Evolutionary conservation across 1,140 invertebrate species (phyloP).

Genomic region (Pogonomyrmex californicus): DNA sequence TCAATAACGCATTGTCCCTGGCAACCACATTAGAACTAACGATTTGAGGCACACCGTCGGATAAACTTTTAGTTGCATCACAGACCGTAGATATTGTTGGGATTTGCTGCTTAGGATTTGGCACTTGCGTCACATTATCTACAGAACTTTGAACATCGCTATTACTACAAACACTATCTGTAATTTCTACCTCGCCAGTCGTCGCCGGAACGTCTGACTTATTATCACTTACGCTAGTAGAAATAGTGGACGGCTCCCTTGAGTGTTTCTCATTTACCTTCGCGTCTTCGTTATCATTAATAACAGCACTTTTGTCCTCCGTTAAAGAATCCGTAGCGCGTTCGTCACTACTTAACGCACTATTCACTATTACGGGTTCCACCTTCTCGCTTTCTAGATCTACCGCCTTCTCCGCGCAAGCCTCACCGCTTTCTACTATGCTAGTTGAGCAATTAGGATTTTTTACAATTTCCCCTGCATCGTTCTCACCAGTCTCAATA

Average conservation of each 20-base stretch:
- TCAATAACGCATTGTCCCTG: slow-evolving; percentile 79
- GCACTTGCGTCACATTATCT: slow-evolving; percentile 87
- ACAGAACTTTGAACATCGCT: slow-evolving; percentile 85
- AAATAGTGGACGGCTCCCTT: slow-evolving; percentile 89
- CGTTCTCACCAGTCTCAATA: slow-evolving; percentile 58
- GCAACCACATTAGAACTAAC: slow-evolving; percentile 84
- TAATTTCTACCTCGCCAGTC: slow-evolving; percentile 82
- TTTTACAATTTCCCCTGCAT: slow-evolving; percentile 71
- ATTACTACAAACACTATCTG: slow-evolving; percentile 86
- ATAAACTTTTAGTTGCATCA: slow-evolving; percentile 88
- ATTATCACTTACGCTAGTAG: slow-evolving; percentile 87
- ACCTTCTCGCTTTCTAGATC: slow-evolving; percentile 73
- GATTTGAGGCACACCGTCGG: slow-evolving; percentile 86
- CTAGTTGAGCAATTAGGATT: slow-evolving; percentile 85
- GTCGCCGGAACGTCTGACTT: slow-evolving; percentile 82
- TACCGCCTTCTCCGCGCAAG: slow-evolving; percentile 62
- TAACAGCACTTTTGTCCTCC: slow-evolving; percentile 83
- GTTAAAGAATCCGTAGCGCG: slow-evolving; percentile 70
- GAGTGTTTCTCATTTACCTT: slow-evolving; percentile 82
- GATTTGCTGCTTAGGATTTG: slow-evolving; percentile 89
- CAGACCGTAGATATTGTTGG: slow-evolving; percentile 92
- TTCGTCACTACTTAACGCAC: slow-evolving; percentile 78
- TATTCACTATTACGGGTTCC: slow-evolving; percentile 76
- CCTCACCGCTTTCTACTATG: slow-evolving; percentile 79
- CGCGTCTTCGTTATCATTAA: slow-evolving; percentile 81